A percentile compares a stretch with the other conserved stretches of the same genome.
phyloP scores from a whole-genome alignment of 2,797 vertebrate species.

The Lacerta viridis region DNA sequence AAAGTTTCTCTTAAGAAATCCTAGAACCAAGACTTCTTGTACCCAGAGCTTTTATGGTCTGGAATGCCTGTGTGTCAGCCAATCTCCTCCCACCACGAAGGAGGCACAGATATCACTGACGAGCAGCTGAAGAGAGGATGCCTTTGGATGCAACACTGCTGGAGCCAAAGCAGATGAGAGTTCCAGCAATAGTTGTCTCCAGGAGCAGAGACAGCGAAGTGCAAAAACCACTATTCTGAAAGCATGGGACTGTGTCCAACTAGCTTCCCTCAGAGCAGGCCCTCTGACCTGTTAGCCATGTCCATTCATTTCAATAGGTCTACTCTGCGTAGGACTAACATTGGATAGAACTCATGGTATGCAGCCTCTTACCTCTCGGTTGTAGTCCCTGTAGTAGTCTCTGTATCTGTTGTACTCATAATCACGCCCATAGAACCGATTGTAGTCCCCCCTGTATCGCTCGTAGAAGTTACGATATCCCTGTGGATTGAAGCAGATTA shows the following conservation, averaged over 20 bases:
- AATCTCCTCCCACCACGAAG: not conserved
- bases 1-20: not conserved
- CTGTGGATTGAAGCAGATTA: conserved; percentile 47
- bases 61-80: not conserved
- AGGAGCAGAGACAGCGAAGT: not conserved
- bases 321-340: too few relatives aligned
- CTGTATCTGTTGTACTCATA: conserved; percentile 83
- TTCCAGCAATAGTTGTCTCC: not conserved
- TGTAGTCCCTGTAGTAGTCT: conserved; percentile 83
- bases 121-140: not conserved
- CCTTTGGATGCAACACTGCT: too few relatives aligned
- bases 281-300: too few relatives aligned
- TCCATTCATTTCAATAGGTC: too few relatives aligned
- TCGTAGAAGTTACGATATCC: conserved; percentile 80
- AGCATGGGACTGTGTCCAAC: too few relatives aligned
- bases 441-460: conserved; percentile 77
- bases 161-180: not conserved
- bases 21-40: not conserved
- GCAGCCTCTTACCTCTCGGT: conserved; percentile 78
- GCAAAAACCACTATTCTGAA: not conserved
- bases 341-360: not conserved
- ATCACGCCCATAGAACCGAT: conserved; percentile 79
- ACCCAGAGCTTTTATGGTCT: not conserved
- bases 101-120: not conserved
- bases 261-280: too few relatives aligned